phyloP scores from a whole-genome alignment of 64 coral and sea anemone species.

The Montipora efflorescens region DNA sequence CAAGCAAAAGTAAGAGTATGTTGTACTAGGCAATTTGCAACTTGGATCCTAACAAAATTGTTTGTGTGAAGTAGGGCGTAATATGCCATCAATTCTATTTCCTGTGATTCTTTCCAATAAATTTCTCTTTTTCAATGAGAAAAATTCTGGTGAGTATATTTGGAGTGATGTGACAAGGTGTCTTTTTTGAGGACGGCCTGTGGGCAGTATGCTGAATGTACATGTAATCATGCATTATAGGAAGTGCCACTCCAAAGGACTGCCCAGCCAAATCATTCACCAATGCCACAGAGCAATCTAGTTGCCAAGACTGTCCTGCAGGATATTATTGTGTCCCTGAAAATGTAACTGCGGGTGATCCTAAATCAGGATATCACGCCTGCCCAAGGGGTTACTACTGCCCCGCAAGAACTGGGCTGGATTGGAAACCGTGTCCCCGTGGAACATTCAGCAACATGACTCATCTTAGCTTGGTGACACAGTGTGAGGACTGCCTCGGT shows the following conservation, averaged over 20 bases:
- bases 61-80: no score
- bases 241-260: constrained; percentile 85
- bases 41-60: no score
- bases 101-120: no score
- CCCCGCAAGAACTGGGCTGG: constrained; percentile 84
- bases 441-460: constrained; percentile 90
- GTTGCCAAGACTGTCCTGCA: constrained; percentile 86
- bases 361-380: constrained; percentile 84
- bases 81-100: no score
- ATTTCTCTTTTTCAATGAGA: no score
- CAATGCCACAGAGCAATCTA: constrained; percentile 78
- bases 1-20: no score
- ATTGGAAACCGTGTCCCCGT: constrained; percentile 93
- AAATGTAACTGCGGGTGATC: constrained; percentile 94
- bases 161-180: no score
- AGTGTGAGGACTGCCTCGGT: constrained; percentile 89
- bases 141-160: no score
- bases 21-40: no score
- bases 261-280: constrained; percentile 85
- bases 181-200: no score
- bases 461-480: constrained; percentile 57
- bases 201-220: no score
- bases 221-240: constrained; percentile 12
- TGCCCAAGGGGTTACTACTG: constrained; percentile 96
- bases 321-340: constrained; percentile 93